Evolutionary conservation across 1,140 invertebrate species (phyloP).

Genomic region (Diorhabda carinulata): DNA sequence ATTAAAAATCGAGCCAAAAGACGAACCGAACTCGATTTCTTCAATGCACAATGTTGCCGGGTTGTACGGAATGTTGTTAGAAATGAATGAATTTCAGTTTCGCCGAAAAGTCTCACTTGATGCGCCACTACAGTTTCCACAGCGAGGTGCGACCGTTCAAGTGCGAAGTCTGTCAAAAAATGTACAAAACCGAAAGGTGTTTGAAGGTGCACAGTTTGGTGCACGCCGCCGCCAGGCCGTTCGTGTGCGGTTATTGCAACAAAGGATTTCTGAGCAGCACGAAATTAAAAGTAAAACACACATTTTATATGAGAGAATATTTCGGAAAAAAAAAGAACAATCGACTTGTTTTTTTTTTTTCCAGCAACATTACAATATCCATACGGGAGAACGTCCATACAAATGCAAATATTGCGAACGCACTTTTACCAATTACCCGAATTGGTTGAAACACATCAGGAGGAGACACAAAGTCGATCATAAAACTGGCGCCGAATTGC

Average conservation of each 20-base stretch:
- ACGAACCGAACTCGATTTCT: no score
- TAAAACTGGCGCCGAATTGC: constrained; percentile 50
- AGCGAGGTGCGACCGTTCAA: constrained; percentile 42
- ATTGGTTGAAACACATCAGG: constrained; percentile 56
- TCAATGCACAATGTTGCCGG: no score
- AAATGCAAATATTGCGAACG: constrained; percentile 55
- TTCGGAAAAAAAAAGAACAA: neutral
- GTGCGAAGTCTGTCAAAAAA: constrained; percentile 43
- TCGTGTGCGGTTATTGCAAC: constrained; percentile 48
- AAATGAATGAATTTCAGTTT: constrained; percentile 23
- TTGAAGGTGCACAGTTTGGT: constrained; percentile 60
- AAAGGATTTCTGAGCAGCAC: constrained; percentile 67
- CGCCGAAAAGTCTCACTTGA: constrained; percentile 51
- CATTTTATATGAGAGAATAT: no score
- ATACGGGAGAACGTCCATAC: constrained; percentile 53
- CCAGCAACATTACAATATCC: constrained; percentile 54
- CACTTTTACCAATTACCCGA: constrained; percentile 55
- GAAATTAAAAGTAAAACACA: constrained; percentile 22
- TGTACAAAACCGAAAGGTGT: constrained; percentile 34
- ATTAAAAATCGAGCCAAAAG: no score
- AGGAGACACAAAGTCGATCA: constrained; percentile 54
- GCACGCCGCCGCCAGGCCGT: constrained; percentile 52
- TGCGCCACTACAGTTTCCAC: constrained; percentile 56
- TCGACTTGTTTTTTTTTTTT: constrained; percentile 16
- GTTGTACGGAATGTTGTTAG: no score